Evolutionary conservation across 2,888 invertebrate species (phyloP), one percentile per base, ranked within the genome.

Genomic region (Mimas tiliae): DNA sequence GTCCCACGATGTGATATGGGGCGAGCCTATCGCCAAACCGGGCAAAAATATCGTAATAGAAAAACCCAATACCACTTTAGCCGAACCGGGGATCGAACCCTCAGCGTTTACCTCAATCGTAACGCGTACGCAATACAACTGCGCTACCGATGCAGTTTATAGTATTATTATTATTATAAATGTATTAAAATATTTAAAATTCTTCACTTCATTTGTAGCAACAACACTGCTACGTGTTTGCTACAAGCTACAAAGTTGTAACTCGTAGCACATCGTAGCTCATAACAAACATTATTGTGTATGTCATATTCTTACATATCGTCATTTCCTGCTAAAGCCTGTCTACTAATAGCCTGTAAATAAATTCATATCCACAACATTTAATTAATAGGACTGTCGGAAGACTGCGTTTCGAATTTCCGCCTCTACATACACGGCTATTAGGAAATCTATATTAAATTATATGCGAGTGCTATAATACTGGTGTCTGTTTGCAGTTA

Each of bases 381-480:
- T 84, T 84, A 86, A 87, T 86, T 86, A 87, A 81, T 81, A 77
- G 74, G 74, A 77, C 77, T 77, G 81, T 76, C 79, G 80, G 82
- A 79, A 78, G 77, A 77, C 72, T 69, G 73, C 75, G 72, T 76
- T 74, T 78, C 81, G 80, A 82, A 84, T 84, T 82, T 82, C 82
- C 83, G 79, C 70, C 72, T 62, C 63, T 65, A 65, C 58, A 47
- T 62, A 63, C 66, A 66, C 50, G 14, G 38, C 64, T 69, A 42
- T 58, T 58, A 58, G 58, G 19, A 58, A 58, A 42, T 58, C 16
- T 58, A 19, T 58, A 58, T 42, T 58, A 42, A 42, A 55, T 9
- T 38, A 58, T 19, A 58, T 58, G 16, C 8, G 16, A 27, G 27
- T 6, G n/a, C 34, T 11, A 4, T 34, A 34, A 34, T 16, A 19